phyloP scores from a whole-genome alignment of 2,113 vertebrate genomes.

The Melospiza georgiana region DNA sequence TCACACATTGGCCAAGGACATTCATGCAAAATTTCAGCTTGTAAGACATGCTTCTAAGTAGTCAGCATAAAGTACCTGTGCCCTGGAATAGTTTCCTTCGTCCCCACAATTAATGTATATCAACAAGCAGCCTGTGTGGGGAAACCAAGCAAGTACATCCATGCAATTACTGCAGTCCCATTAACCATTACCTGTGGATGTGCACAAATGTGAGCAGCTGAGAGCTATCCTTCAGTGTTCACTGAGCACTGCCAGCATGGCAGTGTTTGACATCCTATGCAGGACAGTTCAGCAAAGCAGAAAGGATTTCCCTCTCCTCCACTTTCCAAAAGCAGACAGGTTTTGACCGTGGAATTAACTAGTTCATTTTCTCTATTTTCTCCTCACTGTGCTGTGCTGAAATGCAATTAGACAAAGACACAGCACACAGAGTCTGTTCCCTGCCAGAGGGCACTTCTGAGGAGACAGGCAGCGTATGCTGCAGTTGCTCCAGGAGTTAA shows the following conservation, averaged over 20 bases:
- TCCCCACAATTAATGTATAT: neutral
- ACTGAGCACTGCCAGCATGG: fast-evolving
- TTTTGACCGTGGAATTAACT: neutral
- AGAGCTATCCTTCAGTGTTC: neutral
- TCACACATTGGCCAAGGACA: neutral
- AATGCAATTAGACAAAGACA: slow-evolving; percentile 20
- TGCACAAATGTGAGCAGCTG: neutral
- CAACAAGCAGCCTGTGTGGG: neutral
- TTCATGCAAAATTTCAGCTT: neutral
- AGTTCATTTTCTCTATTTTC: slow-evolving; percentile 35
- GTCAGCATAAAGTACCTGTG: neutral
- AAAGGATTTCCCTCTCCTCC: neutral
- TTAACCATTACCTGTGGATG: neutral
- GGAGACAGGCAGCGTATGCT: neutral
- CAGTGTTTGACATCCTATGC: neutral
- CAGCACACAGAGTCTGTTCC: neutral
- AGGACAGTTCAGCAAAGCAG: slow-evolving; percentile 12
- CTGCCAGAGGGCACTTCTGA: slow-evolving; percentile 52
- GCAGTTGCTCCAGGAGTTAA: slow-evolving; percentile 51
- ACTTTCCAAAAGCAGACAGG: neutral
- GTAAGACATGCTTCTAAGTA: neutral
- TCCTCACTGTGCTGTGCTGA: neutral
- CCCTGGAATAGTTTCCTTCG: neutral
- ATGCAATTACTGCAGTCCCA: neutral
- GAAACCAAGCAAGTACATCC: neutral